A percentile compares a stretch with the other conserved stretches of the same genome.
Conservation (phyloP, 2,113 vertebrate genomes). For the Mionectes macconnelli region DNA sequence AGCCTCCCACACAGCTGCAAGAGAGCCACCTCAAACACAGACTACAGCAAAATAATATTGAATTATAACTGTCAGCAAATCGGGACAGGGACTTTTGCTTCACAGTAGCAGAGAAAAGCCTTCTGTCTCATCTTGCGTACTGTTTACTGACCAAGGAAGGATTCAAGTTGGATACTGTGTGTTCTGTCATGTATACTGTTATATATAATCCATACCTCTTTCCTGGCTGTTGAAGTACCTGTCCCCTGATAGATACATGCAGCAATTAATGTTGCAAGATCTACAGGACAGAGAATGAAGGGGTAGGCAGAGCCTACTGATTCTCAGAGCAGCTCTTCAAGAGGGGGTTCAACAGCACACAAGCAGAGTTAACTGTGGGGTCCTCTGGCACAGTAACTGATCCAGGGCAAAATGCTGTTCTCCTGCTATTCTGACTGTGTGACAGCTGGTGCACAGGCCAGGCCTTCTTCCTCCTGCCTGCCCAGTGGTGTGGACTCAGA, state of each 20-base stretch:
- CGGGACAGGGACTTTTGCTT: neutral
- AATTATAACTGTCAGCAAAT: neutral
- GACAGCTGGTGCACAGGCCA: neutral
- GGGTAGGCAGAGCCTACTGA: neutral
- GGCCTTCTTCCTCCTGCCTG: neutral
- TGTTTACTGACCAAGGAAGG: neutral
- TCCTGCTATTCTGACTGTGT: neutral
- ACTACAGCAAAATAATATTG: neutral
- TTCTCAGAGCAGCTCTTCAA: neutral
- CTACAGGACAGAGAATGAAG: neutral
- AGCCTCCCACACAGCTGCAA: neutral
- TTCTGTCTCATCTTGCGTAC: neutral
- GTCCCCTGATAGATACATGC: neutral
- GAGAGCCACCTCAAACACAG: neutral
- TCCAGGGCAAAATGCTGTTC: neutral
- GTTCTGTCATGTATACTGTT: neutral
- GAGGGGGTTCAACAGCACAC: neutral
- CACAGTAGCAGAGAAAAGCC: neutral
- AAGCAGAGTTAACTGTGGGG: neutral
- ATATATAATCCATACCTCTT: neutral
- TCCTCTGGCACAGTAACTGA: neutral
- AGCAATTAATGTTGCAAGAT: neutral
- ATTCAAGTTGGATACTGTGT: neutral
- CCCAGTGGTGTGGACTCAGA: slow-evolving; percentile 6
- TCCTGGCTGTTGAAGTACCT: neutral